Evolutionary conservation across 2,888 invertebrate genomes (phyloP).

Genomic region (Ochlodes sylvanus): DNA sequence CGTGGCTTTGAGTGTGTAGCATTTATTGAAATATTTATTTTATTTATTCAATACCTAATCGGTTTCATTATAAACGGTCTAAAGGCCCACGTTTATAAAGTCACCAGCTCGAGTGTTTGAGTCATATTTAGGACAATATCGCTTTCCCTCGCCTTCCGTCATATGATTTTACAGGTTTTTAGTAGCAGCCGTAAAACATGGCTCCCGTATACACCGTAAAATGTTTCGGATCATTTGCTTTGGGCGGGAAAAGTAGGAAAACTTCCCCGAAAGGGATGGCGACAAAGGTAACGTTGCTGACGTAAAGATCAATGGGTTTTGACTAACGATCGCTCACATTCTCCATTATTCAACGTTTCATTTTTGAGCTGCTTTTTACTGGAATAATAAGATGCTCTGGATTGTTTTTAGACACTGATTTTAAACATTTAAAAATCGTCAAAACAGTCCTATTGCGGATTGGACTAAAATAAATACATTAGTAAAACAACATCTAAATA

Average conservation of each 20-base stretch:
- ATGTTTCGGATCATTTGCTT: slow-evolving; percentile 34
- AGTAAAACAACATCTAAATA: too few relatives aligned
- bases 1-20: too few relatives aligned
- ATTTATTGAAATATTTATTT: too few relatives aligned
- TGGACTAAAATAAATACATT: too few relatives aligned
- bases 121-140: slow-evolving; percentile 22
- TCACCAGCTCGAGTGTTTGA: slow-evolving; percentile 19
- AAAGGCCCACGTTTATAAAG: too few relatives aligned
- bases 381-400: not conserved
- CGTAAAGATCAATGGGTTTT: slow-evolving; percentile 30
- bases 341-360: slow-evolving; percentile 1
- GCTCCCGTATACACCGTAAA: slow-evolving; percentile 32
- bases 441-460: too few relatives aligned
- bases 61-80: not conserved
- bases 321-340: slow-evolving; percentile 13
- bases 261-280: slow-evolving; percentile 21
- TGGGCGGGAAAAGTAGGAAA: slow-evolving; percentile 15
- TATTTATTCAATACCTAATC: not conserved
- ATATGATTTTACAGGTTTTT: slow-evolving; percentile 35
- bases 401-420: too few relatives aligned
- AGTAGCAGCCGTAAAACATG: slow-evolving; percentile 32
- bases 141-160: slow-evolving; percentile 24
- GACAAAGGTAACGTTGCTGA: slow-evolving; percentile 23
- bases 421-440: too few relatives aligned
- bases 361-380: not conserved